phyloP scores from a whole-genome alignment of 1,140 invertebrate species.

The Sminthurides bifidus region DNA sequence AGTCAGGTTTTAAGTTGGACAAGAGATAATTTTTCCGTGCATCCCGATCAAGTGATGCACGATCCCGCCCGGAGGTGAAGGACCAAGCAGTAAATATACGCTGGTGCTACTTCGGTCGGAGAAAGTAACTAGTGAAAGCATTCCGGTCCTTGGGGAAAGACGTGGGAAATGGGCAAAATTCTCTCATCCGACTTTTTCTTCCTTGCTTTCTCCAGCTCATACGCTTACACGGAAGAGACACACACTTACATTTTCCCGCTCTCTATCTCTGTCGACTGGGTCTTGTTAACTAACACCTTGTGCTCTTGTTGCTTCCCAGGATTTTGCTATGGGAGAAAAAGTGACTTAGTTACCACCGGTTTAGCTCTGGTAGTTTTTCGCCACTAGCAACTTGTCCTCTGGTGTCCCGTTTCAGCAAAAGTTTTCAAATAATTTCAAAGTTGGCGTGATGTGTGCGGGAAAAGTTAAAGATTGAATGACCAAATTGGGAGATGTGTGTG shows the following conservation, averaged over 20 bases:
- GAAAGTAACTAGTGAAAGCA: background rate
- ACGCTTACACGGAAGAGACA: too few relatives aligned
- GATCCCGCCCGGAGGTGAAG: conserved; percentile 12
- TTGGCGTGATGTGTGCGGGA: conserved; percentile 7
- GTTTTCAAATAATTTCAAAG: conserved; percentile 27
- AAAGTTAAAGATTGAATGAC: background rate
- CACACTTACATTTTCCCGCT: too few relatives aligned
- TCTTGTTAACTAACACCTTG: conserved; percentile 9
- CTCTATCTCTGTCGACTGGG: background rate
- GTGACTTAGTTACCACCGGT: too few relatives aligned
- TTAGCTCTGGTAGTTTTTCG: too few relatives aligned
- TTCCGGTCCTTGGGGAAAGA: conserved; percentile 1
- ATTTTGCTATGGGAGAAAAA: too few relatives aligned
- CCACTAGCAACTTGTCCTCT: too few relatives aligned
- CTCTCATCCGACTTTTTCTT: too few relatives aligned
- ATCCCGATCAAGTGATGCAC: conserved; percentile 28
- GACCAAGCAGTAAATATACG: background rate
- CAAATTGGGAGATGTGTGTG: background rate
- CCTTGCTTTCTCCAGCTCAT: too few relatives aligned
- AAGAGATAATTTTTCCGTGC: conserved; percentile 23
- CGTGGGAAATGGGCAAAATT: background rate
- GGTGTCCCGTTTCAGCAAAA: conserved; percentile 13
- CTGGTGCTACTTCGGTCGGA: background rate
- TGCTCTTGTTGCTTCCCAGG: too few relatives aligned
- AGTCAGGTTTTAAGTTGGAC: conserved; percentile 13